phyloP scores from a whole-genome alignment of 2,113 vertebrate genomes.

The Oenanthe melanoleuca region DNA sequence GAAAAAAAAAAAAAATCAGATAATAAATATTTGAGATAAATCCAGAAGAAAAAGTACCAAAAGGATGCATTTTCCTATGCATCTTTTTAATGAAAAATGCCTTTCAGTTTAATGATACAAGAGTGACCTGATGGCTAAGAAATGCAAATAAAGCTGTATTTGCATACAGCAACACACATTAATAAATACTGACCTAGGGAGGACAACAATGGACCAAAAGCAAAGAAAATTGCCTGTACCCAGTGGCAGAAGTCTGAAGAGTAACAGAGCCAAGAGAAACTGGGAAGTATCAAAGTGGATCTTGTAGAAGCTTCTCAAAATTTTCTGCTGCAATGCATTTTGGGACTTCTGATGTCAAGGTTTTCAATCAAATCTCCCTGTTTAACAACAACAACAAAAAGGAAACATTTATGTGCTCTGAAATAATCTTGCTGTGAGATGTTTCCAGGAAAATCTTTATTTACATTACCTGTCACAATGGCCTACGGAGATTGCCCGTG shows the following conservation, averaged over 20 bases:
- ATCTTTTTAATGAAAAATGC: neutral
- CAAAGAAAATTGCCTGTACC: neutral
- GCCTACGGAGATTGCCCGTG: neutral
- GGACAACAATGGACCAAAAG: neutral
- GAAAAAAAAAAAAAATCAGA: neutral
- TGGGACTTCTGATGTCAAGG: neutral
- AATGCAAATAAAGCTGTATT: neutral
- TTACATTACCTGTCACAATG: conserved; percentile 15
- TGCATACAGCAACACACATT: neutral
- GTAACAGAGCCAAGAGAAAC: neutral
- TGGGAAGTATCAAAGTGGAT: neutral
- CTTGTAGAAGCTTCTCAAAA: neutral
- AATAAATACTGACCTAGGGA: neutral
- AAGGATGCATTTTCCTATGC: neutral
- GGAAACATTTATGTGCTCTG: neutral
- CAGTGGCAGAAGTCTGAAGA: neutral
- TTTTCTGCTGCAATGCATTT: neutral
- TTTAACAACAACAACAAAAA: neutral
- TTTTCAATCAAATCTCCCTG: neutral
- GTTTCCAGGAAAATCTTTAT: neutral
- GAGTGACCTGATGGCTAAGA: neutral
- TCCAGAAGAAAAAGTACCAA: neutral
- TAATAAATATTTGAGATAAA: neutral
- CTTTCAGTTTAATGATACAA: neutral
- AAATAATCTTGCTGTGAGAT: neutral